These are phyloP conservation scores for Notarius lentiginosus DNA, from an alignment of 2,113 vertebrate genomes.

Conservation along the genomic window DNA sequence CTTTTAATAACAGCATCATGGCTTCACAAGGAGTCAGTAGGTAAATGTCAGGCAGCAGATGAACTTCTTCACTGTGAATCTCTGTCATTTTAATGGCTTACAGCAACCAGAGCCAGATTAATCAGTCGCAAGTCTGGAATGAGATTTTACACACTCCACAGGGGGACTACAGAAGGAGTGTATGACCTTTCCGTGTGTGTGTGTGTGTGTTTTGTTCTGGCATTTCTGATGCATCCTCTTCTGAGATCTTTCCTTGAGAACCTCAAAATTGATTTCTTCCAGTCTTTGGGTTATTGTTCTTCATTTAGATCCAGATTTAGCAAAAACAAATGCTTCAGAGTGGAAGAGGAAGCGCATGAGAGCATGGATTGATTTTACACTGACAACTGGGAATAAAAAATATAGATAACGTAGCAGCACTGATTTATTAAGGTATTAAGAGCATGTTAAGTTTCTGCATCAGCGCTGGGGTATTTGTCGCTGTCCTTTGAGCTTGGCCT, in stretches of 20 bases:
- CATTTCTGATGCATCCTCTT: not conserved
- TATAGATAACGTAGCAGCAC: not conserved
- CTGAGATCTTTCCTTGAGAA: conserved; percentile 10
- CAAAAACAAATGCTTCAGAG: not conserved
- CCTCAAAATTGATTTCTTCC: not conserved
- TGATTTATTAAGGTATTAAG: not conserved
- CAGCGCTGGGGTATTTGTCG: too few species aligned
- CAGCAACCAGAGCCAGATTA: conserved; percentile 22
- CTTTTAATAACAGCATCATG: not conserved
- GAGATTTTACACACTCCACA: conserved; percentile 4
- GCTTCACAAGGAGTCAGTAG: too few species aligned
- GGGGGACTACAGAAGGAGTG: not conserved
- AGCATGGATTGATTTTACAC: not conserved
- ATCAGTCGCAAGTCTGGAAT: conserved; percentile 21
- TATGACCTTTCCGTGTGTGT: conserved; percentile 18
- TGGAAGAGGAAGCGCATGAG: not conserved
- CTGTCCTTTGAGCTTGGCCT: too few species aligned
- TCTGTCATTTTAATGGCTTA: conserved; percentile 11
- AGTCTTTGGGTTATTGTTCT: not conserved
- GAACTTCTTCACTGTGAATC: conserved; percentile 2
- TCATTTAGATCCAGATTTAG: not conserved
- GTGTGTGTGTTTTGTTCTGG: too few species aligned
- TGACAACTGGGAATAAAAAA: conserved; percentile 8
- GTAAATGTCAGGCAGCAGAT: conserved; percentile 39
- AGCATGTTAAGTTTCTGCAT: too few species aligned